Evolutionary conservation across 2,888 invertebrate species (phyloP), one percentile per base, ranked within the genome.

Genomic region (Pachymerium ferrugineum): DNA sequence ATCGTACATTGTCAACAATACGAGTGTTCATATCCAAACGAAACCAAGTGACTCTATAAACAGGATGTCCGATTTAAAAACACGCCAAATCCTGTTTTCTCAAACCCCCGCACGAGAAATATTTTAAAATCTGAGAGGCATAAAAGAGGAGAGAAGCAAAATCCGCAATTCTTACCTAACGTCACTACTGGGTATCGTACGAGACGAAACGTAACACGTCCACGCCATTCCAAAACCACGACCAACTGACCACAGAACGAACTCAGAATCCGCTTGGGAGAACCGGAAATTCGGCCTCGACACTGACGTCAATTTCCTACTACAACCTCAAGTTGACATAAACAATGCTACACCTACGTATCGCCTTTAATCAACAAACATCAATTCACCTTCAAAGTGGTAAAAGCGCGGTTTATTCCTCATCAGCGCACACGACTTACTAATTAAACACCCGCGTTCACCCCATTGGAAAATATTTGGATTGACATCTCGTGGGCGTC

Each of bases 131-230:
- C n/a, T n/a, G n/a, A n/a, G n/a, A n/a, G n/a, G n/a, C n/a, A n/a
- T n/a, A n/a, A n/a, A n/a, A n/a, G n/a, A n/a, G n/a, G n/a, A n/a
- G n/a, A n/a, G n/a, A n/a, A n/a, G n/a, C n/a, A n/a, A n/a, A n/a
- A n/a, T n/a, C n/a, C n/a, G n/a, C n/a, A n/a, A n/a, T n/a, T n/a
- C 54, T 54, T 54, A 54, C 54, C 54, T 54, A 54, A 54, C 22
- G 22, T 54, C 54, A 54, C 28, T 54, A 12, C 22, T 28, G 22
- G 54, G 54, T 25, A 54, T 4, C 22, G 54, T 54, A 28, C 12
- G 54, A 54, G 54, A 54, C 54, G 54, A 54, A 22, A 54, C 54
- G 54, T 54, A 54, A 54, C 54, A 54, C 25, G 54, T 54, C 54
- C 54, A 54, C 22, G 54, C 54, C 54, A 54, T 54, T 22, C 54